Evolutionary conservation across 2,797 vertebrate species (phyloP), one percentile per base, ranked within the genome.

Genomic region (Podarcis siculus): DNA sequence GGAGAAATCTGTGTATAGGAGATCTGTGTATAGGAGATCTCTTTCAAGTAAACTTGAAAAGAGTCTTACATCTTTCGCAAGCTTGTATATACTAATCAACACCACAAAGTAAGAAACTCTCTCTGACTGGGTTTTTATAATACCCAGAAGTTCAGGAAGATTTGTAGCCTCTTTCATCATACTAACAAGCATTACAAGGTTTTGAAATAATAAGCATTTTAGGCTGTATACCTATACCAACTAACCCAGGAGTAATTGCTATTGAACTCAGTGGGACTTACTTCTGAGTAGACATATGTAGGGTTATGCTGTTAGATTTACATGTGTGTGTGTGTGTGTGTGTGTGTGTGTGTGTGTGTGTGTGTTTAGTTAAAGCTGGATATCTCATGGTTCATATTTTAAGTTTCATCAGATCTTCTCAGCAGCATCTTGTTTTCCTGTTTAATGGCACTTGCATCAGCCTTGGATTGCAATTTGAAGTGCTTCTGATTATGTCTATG

Each of bases 321-420:
- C n/a, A n/a, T n/a, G n/a, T n/a, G n/a, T n/a, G n/a, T n/a, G n/a
- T n/a, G n/a, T n/a, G 42, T 0, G 42, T 42, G 42, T 42, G 42
- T 42, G 42, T 42, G 42, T 39, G 39, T n/a, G n/a, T 8, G 42
- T 39, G 39, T 39, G 39, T 39, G 39, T 42, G 42, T 42, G 42
- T 42, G 42, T 15, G 49, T 27, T 7, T 37, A 12, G 21, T 58
- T 25, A 88, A 92, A 90, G 35, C 17, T 85, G 61, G n/a, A 90
- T 72, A 6, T 82, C 1, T 67, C 86, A 79, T 73, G 90, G 61
- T 72, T 79, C 78, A 91, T 64, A 90, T 87, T 89, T 93, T 85
- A 88, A 30, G 86, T 93, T 90, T 79, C 92, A 85, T 82, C 75
- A 86, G 75, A 84, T 45, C 17, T 92, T 90, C 81, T 88, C 79